These are phyloP conservation scores for Pseudomyrmex cubaensis DNA, from an alignment of 1,140 invertebrate genomes.

Conservation along the genomic window DNA sequence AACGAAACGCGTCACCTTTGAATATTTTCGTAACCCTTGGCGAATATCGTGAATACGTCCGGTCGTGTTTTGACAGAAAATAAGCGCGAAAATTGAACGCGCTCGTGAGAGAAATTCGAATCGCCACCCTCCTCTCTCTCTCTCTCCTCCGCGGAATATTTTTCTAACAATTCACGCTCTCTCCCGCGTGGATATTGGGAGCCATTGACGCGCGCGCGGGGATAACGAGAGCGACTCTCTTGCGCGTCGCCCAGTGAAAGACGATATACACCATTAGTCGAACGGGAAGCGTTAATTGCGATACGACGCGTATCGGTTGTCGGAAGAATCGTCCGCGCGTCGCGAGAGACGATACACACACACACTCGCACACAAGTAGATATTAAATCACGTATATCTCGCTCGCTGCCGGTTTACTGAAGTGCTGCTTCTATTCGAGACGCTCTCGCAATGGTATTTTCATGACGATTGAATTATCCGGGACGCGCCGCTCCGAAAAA, in stretches of 20 bases:
- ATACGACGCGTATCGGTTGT: slow-evolving; percentile 38
- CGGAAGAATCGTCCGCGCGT: not conserved
- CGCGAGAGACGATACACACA: not conserved
- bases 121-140: not conserved
- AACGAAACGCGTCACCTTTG: slow-evolving; percentile 50
- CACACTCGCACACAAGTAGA: not conserved
- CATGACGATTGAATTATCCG: slow-evolving; percentile 54
- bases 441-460: slow-evolving; percentile 33
- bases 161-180: slow-evolving; percentile 70
- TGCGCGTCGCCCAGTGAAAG: slow-evolving; percentile 16
- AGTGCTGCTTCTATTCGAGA: not conserved
- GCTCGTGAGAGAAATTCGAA: slow-evolving; percentile 63
- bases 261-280: slow-evolving; percentile 26
- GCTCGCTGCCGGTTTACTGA: not conserved
- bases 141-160: slow-evolving; percentile 54
- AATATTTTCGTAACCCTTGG: slow-evolving; percentile 73
- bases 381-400: slow-evolving; percentile 24
- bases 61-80: slow-evolving; percentile 78
- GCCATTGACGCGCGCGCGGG: not conserved
- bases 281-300: slow-evolving; percentile 31
- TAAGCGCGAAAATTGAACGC: slow-evolving; percentile 72
- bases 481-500: slow-evolving; percentile 9
- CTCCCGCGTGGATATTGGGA: slow-evolving; percentile 7
- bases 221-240: not conserved
- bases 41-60: slow-evolving; percentile 58